phyloP scores from a whole-genome alignment of 1,140 invertebrate species.

The Acromyrmex heyeri region DNA sequence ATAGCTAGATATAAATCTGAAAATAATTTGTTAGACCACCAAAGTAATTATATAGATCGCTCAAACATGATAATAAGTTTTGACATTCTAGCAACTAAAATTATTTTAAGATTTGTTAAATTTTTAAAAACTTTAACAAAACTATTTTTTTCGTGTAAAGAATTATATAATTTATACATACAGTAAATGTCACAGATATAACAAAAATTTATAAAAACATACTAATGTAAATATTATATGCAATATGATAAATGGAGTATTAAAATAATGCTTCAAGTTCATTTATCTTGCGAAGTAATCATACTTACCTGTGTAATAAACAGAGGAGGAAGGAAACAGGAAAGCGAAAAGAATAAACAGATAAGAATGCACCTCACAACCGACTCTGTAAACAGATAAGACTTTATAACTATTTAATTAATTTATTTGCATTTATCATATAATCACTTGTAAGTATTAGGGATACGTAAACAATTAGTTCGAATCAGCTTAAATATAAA shows the following conservation, averaged over 20 bases:
- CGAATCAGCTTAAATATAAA: slow-evolving; percentile 76
- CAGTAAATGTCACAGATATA: neutral
- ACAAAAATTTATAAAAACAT: neutral
- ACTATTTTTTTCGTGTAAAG: neutral
- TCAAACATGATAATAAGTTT: too few species aligned
- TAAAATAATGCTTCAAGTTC: neutral
- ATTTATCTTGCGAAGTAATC: neutral
- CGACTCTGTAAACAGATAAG: neutral
- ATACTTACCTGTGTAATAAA: slow-evolving; percentile 33
- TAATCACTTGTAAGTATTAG: slow-evolving; percentile 75
- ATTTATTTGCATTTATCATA: slow-evolving; percentile 76
- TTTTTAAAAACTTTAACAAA: too few species aligned
- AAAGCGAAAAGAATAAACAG: neutral
- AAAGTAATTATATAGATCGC: too few species aligned
- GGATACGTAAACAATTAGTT: slow-evolving; percentile 76
- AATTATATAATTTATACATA: neutral
- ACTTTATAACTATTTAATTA: slow-evolving; percentile 69
- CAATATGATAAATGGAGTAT: neutral
- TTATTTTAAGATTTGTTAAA: too few species aligned
- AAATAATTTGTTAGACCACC: too few species aligned
- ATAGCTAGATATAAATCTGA: neutral
- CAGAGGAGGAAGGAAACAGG: neutral
- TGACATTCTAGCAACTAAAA: too few species aligned
- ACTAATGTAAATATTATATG: neutral
- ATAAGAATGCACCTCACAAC: neutral